A percentile compares a stretch with the other conserved stretches of the same genome.
These are phyloP conservation scores for Chelonus insularis DNA, from an alignment of 1,140 invertebrate species.

Conservation along the genomic window DNA sequence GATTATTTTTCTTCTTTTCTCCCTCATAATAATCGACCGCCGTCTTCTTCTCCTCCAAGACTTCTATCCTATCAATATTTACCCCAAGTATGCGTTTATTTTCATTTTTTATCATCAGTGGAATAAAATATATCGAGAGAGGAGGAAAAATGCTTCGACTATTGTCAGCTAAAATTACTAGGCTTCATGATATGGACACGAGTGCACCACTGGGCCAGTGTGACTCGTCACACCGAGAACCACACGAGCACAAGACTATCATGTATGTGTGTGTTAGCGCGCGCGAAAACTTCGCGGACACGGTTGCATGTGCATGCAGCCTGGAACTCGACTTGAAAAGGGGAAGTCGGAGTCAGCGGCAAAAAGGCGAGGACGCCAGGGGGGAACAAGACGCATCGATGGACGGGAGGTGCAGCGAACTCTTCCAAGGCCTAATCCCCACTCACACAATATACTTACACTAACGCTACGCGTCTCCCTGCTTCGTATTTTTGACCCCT, in stretches of 20 bases:
- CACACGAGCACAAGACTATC: conserved; percentile 6
- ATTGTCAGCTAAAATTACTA: background rate
- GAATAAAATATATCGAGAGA: no score
- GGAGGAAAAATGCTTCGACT: background rate
- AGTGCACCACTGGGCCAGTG: conserved; percentile 18
- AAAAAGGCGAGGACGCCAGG: conserved; percentile 25
- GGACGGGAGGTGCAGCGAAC: conserved; percentile 60
- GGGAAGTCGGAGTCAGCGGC: conserved; percentile 49
- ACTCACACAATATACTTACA: conserved; percentile 13
- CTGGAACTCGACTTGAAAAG: conserved; percentile 46
- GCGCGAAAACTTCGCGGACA: background rate
- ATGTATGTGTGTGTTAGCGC: background rate
- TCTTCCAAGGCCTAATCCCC: conserved; percentile 55
- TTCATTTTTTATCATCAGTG: no score
- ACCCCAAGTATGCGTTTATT: no score
- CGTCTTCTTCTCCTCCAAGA: no score
- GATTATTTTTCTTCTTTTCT: no score
- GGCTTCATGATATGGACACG: background rate
- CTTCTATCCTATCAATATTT: no score
- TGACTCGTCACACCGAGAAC: conserved; percentile 12
- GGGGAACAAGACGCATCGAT: conserved; percentile 40
- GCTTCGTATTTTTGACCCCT: conserved; percentile 5
- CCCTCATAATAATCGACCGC: no score
- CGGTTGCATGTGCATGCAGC: conserved; percentile 45
- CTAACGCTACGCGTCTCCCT: conserved; percentile 20